Conservation (phyloP, 2,113 vertebrate genomes). For the Apaloderma vittatum region DNA sequence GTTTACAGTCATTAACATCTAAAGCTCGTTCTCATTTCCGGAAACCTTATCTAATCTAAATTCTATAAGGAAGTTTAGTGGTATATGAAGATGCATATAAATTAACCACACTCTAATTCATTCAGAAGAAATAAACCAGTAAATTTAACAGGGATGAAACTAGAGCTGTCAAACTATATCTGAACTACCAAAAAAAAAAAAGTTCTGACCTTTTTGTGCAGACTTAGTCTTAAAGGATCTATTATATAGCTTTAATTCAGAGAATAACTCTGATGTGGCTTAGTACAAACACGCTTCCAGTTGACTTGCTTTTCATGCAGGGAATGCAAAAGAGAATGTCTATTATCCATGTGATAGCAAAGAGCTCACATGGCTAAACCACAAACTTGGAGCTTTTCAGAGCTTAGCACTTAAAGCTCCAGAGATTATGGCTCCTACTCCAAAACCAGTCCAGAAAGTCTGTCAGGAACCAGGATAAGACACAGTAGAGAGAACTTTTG, state of each 20-base stretch:
- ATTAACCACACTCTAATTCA: constrained; percentile 12
- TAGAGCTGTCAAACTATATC: neutral
- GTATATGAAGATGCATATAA: neutral
- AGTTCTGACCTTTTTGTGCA: neutral
- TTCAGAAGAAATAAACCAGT: constrained; percentile 10
- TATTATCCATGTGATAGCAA: constrained; percentile 33
- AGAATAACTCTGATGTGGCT: constrained; percentile 36
- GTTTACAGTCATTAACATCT: constrained; percentile 32
- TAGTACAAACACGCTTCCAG: neutral
- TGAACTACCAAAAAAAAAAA: neutral
- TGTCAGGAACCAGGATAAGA: neutral
- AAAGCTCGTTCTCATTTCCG: constrained; percentile 21
- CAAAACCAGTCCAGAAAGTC: neutral
- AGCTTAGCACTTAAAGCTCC: neutral
- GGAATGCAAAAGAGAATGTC: constrained; percentile 19
- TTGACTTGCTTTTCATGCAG: neutral
- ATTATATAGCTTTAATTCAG: neutral
- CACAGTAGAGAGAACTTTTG: neutral
- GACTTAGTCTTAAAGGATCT: neutral
- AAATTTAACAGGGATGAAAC: neutral
- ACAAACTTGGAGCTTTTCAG: neutral
- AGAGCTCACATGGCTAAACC: constrained; percentile 48
- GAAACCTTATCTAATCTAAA: constrained; percentile 46
- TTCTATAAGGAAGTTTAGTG: constrained; percentile 6
- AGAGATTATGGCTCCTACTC: neutral